Evolutionary conservation across 2,797 vertebrate species (phyloP).

Genomic region (Anguilla marmorata): DNA sequence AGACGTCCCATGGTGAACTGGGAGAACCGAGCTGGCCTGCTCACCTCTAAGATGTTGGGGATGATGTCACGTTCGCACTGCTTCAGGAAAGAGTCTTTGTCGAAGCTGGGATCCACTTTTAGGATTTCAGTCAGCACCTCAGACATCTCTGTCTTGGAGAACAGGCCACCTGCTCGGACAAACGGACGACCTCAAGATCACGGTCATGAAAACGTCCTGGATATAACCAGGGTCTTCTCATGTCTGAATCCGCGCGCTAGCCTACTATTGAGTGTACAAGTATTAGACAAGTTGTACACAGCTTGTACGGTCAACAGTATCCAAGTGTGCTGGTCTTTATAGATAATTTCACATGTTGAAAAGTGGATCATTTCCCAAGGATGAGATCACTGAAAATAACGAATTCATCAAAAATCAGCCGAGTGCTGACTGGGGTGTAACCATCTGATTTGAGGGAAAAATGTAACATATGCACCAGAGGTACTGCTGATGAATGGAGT

Average conservation of each 20-base stretch:
- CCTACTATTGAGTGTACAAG: no score
- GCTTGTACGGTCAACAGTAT: no score
- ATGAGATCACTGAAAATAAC: background rate
- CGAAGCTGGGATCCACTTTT: constrained; percentile 85
- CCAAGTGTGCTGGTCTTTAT: background rate
- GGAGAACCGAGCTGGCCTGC: background rate
- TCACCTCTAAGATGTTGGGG: constrained; percentile 91
- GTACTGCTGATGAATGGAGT: background rate
- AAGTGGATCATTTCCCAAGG: background rate
- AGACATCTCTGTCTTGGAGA: constrained; percentile 97
- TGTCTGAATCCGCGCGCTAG: no score
- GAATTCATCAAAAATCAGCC: background rate
- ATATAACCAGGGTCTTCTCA: background rate
- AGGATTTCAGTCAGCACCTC: constrained; percentile 94
- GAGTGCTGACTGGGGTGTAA: background rate
- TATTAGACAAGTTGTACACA: no score
- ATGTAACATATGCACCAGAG: background rate
- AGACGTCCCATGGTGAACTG: background rate
- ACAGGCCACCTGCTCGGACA: constrained; percentile 80
- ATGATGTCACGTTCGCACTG: constrained; percentile 91
- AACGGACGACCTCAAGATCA: background rate
- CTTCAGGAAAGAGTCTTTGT: constrained; percentile 88
- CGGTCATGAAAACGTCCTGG: background rate
- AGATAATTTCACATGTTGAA: background rate
- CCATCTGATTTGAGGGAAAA: background rate